Conservation (phyloP, 35 echinoderm and acorn worm species). For the Diadema setosum region DNA sequence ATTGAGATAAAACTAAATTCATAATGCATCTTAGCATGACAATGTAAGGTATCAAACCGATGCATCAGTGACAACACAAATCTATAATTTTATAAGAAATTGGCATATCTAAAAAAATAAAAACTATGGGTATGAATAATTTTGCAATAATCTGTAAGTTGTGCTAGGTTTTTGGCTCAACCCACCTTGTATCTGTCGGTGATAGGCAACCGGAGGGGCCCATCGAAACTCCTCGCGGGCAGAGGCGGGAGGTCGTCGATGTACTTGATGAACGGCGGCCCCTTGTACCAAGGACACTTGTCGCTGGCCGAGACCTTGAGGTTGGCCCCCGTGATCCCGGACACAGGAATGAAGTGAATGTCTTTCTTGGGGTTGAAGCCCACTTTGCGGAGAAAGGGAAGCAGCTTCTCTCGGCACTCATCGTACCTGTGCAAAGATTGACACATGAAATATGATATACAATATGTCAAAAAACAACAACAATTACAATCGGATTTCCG, state of each 20-base stretch:
- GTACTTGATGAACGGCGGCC: constrained; percentile 84
- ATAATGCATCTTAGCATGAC: too few relatives aligned
- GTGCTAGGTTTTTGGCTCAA: not conserved
- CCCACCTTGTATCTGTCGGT: constrained; percentile 96
- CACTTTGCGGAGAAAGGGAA: constrained; percentile 92
- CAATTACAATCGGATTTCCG: too few relatives aligned
- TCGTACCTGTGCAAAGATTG: constrained; percentile 79
- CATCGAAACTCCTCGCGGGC: constrained; percentile 26
- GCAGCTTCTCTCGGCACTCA: constrained; percentile 80
- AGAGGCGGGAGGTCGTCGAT: constrained; percentile 80
- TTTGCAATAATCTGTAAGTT: too few relatives aligned
- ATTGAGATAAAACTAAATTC: too few relatives aligned
- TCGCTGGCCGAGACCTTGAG: constrained; percentile 46
- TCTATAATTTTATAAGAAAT: too few relatives aligned
- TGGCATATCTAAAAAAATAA: too few relatives aligned
- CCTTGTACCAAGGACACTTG: constrained; percentile 87
- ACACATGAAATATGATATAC: too few relatives aligned
- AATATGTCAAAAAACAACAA: too few relatives aligned
- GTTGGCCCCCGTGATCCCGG: constrained; percentile 96
- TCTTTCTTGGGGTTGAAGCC: constrained; percentile 96
- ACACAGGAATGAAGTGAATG: constrained; percentile 94
- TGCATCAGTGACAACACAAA: too few relatives aligned
- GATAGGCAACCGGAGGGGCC: constrained; percentile 88
- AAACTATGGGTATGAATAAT: too few relatives aligned
- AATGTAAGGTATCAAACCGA: too few relatives aligned